Conservation (phyloP, 1,140 invertebrate species). For the Lerema accius region DNA sequence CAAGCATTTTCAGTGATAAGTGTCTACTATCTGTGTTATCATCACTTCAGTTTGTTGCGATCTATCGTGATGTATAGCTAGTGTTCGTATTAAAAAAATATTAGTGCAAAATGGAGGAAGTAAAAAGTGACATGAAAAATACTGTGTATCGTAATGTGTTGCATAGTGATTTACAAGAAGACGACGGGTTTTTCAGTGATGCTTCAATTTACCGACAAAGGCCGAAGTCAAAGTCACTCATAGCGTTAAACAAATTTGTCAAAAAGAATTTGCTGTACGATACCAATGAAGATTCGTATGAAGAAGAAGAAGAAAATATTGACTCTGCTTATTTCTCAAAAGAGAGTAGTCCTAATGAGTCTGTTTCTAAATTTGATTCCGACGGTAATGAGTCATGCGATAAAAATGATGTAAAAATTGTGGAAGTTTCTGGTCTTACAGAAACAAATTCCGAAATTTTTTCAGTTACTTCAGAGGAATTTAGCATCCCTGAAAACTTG, state of each 20-base stretch:
- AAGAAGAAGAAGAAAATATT: conserved; percentile 37
- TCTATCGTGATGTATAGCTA: conserved; percentile 45
- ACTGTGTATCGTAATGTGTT: not conserved
- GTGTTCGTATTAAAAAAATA: conserved; percentile 45
- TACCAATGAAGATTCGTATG: conserved; percentile 49
- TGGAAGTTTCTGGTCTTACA: not conserved
- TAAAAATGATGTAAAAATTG: conserved; percentile 2
- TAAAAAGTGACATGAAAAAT: conserved; percentile 34
- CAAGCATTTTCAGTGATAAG: conserved; percentile 52
- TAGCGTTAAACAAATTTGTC: conserved; percentile 69
- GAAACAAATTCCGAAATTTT: not conserved
- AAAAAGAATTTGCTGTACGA: conserved; percentile 73
- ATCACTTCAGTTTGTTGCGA: conserved; percentile 44
- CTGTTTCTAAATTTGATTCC: conserved; percentile 62
- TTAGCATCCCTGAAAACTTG: not conserved
- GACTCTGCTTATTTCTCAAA: conserved; percentile 73
- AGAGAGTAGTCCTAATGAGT: conserved; percentile 69
- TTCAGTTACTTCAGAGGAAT: conserved; percentile 36
- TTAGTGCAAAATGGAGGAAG: conserved; percentile 50
- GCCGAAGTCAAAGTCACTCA: conserved; percentile 63
- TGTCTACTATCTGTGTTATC: conserved; percentile 54
- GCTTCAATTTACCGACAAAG: conserved; percentile 51
- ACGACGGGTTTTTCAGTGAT: conserved; percentile 63
- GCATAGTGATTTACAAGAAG: conserved; percentile 42
- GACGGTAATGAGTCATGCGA: conserved; percentile 48